phyloP scores from a whole-genome alignment of 2,888 invertebrate species.

The Arenicola marina region DNA sequence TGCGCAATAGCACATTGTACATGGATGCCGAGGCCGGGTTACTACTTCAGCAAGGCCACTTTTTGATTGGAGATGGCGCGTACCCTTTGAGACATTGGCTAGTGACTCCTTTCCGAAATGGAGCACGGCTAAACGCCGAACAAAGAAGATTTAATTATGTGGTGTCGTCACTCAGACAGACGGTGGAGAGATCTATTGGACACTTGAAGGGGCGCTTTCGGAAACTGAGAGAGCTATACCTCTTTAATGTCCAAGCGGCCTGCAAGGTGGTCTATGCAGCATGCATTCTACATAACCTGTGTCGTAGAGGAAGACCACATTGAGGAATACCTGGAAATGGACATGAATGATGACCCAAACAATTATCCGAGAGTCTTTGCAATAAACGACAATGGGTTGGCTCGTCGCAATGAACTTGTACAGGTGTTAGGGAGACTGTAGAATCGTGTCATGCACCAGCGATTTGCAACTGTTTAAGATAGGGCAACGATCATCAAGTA shows the following conservation, averaged over 20 bases:
- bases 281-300: not conserved
- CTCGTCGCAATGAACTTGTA: too few species aligned
- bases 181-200: not conserved
- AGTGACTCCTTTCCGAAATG: slow-evolving; percentile 26
- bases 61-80: slow-evolving; percentile 26
- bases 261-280: not conserved
- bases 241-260: not conserved
- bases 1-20: slow-evolving; percentile 22
- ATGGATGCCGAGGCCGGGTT: slow-evolving; percentile 3
- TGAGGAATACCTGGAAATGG: slow-evolving; percentile 45
- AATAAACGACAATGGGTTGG: not conserved
- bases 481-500: too few species aligned
- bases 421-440: too few species aligned
- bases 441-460: too few species aligned
- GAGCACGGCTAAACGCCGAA: slow-evolving; percentile 17
- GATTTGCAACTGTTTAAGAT: too few species aligned
- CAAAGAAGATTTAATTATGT: slow-evolving; percentile 23
- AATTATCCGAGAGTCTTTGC: not conserved
- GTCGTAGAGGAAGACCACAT: slow-evolving; percentile 9
- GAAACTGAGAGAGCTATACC: not conserved
- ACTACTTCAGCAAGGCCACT: slow-evolving; percentile 6
- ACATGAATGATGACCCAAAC: slow-evolving; percentile 14
- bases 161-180: not conserved
- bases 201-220: not conserved
- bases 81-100: slow-evolving; percentile 20